Evolutionary conservation across 1,140 invertebrate genomes (phyloP), one percentile per base, ranked within the genome.

Genomic region (Pararge aegeria): DNA sequence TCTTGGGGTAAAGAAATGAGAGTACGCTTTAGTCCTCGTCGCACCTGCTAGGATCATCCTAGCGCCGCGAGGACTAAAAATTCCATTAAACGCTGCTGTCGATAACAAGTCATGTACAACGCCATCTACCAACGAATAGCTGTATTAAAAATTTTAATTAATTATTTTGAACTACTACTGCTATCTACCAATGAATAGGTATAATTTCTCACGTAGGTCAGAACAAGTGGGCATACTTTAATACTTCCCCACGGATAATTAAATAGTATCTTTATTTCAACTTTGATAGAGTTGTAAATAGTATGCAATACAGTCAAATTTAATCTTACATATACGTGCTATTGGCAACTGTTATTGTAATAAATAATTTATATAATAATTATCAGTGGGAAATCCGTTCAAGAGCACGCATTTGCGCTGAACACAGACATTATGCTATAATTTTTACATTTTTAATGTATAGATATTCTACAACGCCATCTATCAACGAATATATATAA

Each of bases 1-100:
- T 4, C 88, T 98, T 6, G 96, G 96, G 27, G 95, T 97, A 24
- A 94, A 94, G 63, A 93, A 93, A 89, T 92, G 91, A 90, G 88
- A 90, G 68, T 89, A 90, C 85, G 85, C 85, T 67, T 77, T 87
- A 83, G 85, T 90, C 72, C 79, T 89, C 80, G 85, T 89, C 75
- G 78, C 81, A 10, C 85, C 87, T 1, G 86, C 84, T 63, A 80
- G 82, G 42, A 72, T 89, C 5, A 78, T 87, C 16, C 72, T 89
- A 66, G 83, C 82, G 13, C 86, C 84, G 63, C 84, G 84, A 57
- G 87, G 87, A 83, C 87, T 89, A 79, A 80, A 80, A 73, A 29
- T 86, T 29, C 70, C 75, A 37, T 12, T 73, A 7, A 65, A 29
- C 6, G 12, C 38, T 16, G 12, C 38, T 16, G 38, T 3, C n/a